Percentiles rank a stretch among this genome's conserved stretches.
phyloP scores from a whole-genome alignment of 2,113 vertebrate species.

The Salvelinus alpinus region DNA sequence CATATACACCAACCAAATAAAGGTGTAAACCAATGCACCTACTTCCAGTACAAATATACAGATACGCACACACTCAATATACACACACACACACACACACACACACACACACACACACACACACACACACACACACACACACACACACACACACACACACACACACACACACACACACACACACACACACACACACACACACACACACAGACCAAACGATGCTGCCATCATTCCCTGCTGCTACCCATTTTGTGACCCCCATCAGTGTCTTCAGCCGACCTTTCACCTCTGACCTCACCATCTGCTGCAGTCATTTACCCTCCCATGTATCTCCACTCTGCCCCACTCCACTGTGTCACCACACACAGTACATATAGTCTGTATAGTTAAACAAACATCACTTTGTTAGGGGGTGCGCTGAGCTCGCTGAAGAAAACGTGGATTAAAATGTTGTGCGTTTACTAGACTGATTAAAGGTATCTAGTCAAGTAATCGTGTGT shows the following conservation, averaged over 20 bases:
- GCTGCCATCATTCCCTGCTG: background rate
- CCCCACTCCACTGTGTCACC: too few relatives aligned
- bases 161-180: background rate
- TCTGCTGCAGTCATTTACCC: constrained; percentile 44
- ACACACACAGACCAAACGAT: background rate
- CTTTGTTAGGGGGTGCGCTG: too few relatives aligned
- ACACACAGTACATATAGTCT: too few relatives aligned
- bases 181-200: constrained; percentile 2
- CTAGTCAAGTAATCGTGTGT: too few relatives aligned
- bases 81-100: constrained; percentile 2
- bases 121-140: background rate
- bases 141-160: constrained; percentile 5
- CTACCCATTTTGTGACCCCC: background rate
- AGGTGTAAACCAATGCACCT: background rate
- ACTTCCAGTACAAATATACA: background rate
- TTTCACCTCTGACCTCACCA: constrained; percentile 32
- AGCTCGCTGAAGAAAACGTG: too few relatives aligned
- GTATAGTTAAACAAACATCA: too few relatives aligned
- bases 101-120: background rate
- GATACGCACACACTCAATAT: background rate
- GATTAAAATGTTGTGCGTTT: too few relatives aligned
- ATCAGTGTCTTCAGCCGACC: constrained; percentile 26
- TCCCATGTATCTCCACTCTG: too few relatives aligned
- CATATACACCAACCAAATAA: background rate
- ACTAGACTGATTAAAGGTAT: too few relatives aligned